Evolutionary conservation across 2,888 invertebrate species (phyloP).

Genomic region (Agrotis ipsilon): DNA sequence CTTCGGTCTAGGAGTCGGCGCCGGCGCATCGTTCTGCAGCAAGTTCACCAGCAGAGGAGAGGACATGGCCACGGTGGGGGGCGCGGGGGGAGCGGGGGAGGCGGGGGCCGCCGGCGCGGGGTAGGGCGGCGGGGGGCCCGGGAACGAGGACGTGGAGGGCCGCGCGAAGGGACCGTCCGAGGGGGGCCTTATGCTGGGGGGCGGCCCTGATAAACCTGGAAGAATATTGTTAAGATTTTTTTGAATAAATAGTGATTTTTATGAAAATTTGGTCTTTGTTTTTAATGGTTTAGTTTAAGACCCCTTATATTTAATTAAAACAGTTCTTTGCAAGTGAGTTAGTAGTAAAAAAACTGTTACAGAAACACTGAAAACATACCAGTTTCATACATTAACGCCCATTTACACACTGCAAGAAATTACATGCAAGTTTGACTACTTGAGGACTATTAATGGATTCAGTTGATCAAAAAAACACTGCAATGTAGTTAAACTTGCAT

Average conservation of each 20-base stretch:
- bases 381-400: neutral
- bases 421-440: too few relatives aligned
- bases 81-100: slow-evolving; percentile 59
- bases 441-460: too few relatives aligned
- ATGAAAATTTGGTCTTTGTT: neutral
- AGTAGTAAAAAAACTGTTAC: neutral
- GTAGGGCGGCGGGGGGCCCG: slow-evolving; percentile 84
- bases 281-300: neutral
- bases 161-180: slow-evolving; percentile 77
- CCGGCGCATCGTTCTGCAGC: slow-evolving; percentile 95
- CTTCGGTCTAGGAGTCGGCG: slow-evolving; percentile 80
- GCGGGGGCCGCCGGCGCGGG: slow-evolving; percentile 70
- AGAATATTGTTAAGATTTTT: neutral
- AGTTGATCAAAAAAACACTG: too few relatives aligned
- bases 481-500: too few relatives aligned
- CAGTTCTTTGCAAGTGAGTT: neutral
- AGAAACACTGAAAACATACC: neutral
- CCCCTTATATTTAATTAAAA: neutral
- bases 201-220: slow-evolving; percentile 74
- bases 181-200: slow-evolving; percentile 63
- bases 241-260: neutral
- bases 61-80: slow-evolving; percentile 93
- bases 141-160: slow-evolving; percentile 79
- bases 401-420: too few relatives aligned
- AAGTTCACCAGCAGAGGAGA: slow-evolving; percentile 98